phyloP scores from a whole-genome alignment of 2,113 vertebrate genomes.

The Indri indri region DNA sequence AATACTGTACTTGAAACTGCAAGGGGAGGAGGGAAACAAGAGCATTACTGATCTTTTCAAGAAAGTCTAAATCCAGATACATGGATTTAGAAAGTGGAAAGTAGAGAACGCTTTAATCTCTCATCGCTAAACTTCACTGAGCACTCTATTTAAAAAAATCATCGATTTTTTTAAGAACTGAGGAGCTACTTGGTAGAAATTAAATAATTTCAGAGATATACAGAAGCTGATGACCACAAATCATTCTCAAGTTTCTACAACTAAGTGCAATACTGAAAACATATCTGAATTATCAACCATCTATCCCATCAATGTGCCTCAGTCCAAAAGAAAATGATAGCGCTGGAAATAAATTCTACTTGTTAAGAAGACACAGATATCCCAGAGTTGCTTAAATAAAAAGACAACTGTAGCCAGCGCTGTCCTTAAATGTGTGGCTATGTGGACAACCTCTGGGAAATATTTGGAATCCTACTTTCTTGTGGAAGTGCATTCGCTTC shows the following conservation, averaged over 20 bases:
- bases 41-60: neutral
- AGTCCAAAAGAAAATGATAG: constrained; percentile 16
- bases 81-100: neutral
- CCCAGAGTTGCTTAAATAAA: neutral
- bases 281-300: neutral
- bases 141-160: neutral
- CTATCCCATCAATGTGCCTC: neutral
- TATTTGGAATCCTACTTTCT: neutral
- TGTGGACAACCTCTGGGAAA: neutral
- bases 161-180: constrained; percentile 10
- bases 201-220: constrained; percentile 24
- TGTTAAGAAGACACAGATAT: neutral
- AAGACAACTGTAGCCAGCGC: neutral
- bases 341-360: neutral
- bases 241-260: constrained; percentile 7
- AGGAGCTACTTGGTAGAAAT: constrained; percentile 22
- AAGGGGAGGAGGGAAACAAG: neutral
- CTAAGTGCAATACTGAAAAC: neutral
- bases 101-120: constrained; percentile 12
- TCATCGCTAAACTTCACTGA: neutral
- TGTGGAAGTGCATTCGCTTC: neutral
- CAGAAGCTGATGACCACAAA: neutral
- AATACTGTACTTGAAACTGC: neutral
- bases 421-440: neutral
- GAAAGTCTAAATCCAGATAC: neutral